Conservation (phyloP, 2,888 invertebrate genomes). For the Caenorhabditis sp. region DNA sequence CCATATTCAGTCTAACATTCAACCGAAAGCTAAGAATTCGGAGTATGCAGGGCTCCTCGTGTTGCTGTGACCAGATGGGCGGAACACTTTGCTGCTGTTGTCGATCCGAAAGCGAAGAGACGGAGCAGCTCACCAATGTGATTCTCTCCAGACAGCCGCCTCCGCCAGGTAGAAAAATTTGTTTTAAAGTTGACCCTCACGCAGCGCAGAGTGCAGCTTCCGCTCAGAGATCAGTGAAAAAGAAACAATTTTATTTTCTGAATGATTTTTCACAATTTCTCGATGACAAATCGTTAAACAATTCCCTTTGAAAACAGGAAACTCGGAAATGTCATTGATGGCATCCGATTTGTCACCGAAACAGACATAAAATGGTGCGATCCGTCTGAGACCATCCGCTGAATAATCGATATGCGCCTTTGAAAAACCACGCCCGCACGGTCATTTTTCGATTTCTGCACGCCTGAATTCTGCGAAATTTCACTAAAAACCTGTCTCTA, state of each 20-base stretch:
- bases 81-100: slow-evolving; percentile 59
- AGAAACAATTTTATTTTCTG: background rate
- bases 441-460: background rate
- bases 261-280: background rate
- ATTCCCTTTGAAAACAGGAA: background rate
- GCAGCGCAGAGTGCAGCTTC: background rate
- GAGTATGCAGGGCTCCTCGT: slow-evolving; percentile 45
- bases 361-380: slow-evolving; percentile 13
- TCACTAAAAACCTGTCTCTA: background rate
- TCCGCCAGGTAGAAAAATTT: slow-evolving; percentile 32
- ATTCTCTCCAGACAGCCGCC: slow-evolving; percentile 58
- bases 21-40: slow-evolving; percentile 31
- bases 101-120: slow-evolving; percentile 31
- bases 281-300: background rate
- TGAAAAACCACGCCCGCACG: background rate
- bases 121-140: slow-evolving; percentile 51
- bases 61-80: slow-evolving; percentile 37
- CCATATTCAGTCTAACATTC: slow-evolving; percentile 44
- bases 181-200: background rate
- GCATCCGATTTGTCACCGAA: background rate
- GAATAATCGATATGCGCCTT: slow-evolving; percentile 25
- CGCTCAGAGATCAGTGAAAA: background rate
- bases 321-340: background rate
- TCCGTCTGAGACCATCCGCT: slow-evolving; percentile 19
- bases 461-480: background rate